These are phyloP conservation scores for Halictus quadricinctus DNA, from an alignment of 2,888 invertebrate species.

Conservation along the genomic window DNA sequence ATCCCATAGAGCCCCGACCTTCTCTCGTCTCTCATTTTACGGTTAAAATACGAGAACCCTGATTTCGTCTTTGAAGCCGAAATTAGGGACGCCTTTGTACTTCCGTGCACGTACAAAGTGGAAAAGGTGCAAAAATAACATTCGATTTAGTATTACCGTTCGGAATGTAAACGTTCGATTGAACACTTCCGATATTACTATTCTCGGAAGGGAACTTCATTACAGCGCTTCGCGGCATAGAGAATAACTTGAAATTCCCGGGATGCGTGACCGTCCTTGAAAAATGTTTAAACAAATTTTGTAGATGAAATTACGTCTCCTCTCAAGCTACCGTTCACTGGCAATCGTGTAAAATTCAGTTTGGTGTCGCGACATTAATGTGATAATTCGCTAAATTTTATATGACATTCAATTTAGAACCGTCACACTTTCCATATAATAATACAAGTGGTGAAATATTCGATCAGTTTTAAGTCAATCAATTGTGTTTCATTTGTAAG, in stretches of 20 bases:
- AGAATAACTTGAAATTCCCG: not conserved
- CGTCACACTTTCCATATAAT: not conserved
- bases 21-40: conserved; percentile 56
- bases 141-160: conserved; percentile 16
- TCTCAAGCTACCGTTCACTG: too few species aligned
- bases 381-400: not conserved
- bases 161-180: conserved; percentile 4
- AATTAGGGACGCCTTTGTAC: conserved; percentile 56
- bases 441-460: too few species aligned
- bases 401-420: not conserved
- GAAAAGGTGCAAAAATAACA: conserved; percentile 26
- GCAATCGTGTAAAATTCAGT: not conserved
- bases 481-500: too few species aligned
- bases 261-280: not conserved
- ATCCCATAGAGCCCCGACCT: conserved; percentile 58
- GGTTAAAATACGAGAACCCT: conserved; percentile 61
- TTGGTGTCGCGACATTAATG: not conserved
- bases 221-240: not conserved
- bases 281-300: not conserved
- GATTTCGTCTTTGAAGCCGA: conserved; percentile 62
- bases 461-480: too few species aligned
- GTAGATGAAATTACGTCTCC: not conserved
- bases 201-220: conserved; percentile 2
- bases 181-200: conserved; percentile 6
- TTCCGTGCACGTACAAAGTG: conserved; percentile 50